These are phyloP conservation scores for Sceliomorpha sp. DNA, from an alignment of 2,888 invertebrate genomes.

Conservation along the genomic window DNA sequence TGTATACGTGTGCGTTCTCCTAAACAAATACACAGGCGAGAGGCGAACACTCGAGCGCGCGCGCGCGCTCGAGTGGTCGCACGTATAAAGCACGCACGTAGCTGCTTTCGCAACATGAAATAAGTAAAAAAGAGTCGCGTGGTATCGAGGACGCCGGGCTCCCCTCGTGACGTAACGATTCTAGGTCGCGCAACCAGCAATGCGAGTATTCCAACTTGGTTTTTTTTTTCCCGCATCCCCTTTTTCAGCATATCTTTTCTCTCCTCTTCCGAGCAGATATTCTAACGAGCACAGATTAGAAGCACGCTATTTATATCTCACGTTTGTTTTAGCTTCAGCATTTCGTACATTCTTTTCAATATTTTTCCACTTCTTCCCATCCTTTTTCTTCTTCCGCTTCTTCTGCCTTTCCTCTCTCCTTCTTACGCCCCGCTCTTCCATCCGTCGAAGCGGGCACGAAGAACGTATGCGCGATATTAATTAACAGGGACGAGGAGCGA, in stretches of 20 bases:
- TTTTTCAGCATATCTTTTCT: constrained; percentile 12
- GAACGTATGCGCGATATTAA: too few species aligned
- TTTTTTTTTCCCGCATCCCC: constrained; percentile 6
- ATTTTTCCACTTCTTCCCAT: constrained; percentile 9
- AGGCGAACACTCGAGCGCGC: too few species aligned
- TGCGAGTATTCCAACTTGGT: constrained; percentile 1
- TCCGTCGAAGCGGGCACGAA: too few species aligned
- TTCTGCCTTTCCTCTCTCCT: too few species aligned
- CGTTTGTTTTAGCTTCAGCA: constrained; percentile 4
- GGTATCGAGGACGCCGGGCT: constrained; percentile 9
- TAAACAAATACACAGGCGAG: constrained; percentile 15
- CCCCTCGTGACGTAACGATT: constrained; percentile 22
- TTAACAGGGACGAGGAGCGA: too few species aligned
- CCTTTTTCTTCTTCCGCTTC: constrained; percentile 4
- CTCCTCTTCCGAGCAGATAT: constrained; percentile 17
- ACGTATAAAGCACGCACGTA: constrained; percentile 10
- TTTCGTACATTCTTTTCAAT: too few species aligned
- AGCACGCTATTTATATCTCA: constrained; percentile 15
- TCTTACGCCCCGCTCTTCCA: too few species aligned
- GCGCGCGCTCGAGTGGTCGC: too few species aligned
- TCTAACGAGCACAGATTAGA: constrained; percentile 29
- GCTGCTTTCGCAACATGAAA: constrained; percentile 28
- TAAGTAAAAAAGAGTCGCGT: constrained; percentile 30
- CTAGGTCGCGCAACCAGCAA: constrained; percentile 17
- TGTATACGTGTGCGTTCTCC: constrained; percentile 11